Conservation (phyloP, 23 tunicate species). For the Clavelina lepadiformis region DNA sequence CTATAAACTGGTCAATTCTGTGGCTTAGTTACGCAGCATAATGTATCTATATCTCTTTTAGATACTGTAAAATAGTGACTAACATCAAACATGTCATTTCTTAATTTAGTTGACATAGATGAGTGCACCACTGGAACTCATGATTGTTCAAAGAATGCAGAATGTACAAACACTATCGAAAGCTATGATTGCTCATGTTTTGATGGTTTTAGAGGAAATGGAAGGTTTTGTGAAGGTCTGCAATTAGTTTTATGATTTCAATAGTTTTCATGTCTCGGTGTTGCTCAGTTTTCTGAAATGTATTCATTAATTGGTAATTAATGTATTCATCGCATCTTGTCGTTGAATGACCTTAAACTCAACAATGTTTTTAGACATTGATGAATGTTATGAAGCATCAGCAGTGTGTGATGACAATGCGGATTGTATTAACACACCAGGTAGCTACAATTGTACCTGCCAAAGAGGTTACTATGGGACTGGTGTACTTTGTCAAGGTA, state of each 20-base stretch:
- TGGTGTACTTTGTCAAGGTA: conserved; percentile 25
- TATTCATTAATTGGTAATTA: too few relatives aligned
- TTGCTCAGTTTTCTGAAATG: too few relatives aligned
- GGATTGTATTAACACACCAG: conserved; percentile 29
- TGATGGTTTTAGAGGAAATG: conserved; percentile 24
- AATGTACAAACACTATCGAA: background rate
- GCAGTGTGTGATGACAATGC: conserved; percentile 33
- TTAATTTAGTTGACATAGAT: background rate
- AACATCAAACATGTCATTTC: background rate
- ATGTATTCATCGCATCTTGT: too few relatives aligned
- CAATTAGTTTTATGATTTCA: background rate
- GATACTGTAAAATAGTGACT: too few relatives aligned
- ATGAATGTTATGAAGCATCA: conserved; percentile 27
- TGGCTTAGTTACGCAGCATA: too few relatives aligned
- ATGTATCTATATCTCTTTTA: too few relatives aligned
- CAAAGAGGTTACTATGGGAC: conserved; percentile 24
- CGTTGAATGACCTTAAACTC: too few relatives aligned
- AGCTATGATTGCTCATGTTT: conserved; percentile 21
- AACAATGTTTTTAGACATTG: conserved; percentile 21
- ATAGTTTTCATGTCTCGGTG: too few relatives aligned
- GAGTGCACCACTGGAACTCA: background rate
- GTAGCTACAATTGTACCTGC: conserved; percentile 28
- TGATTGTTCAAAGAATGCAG: conserved; percentile 9
- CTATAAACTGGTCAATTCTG: too few relatives aligned
- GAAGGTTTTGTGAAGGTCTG: conserved; percentile 20